Evolutionary conservation across 1,140 invertebrate species (phyloP).

Genomic region (Cydia splendana): DNA sequence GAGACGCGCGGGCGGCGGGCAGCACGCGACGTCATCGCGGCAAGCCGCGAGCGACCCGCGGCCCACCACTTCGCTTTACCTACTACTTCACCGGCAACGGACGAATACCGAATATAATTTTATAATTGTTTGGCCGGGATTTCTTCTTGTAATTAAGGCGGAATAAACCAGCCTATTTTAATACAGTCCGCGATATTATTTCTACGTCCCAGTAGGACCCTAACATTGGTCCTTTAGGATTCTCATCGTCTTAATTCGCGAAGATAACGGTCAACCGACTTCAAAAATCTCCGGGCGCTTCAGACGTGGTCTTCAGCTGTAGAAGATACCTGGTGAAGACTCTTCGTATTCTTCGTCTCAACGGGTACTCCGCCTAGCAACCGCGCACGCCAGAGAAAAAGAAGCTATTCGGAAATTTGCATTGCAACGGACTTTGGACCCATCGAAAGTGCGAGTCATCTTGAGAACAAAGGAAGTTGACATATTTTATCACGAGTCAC

Average conservation of each 20-base stretch:
- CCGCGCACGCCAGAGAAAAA: slow-evolving; percentile 1
- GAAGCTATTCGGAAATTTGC: slow-evolving; percentile 1
- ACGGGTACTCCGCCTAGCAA: not conserved
- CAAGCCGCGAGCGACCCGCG: not conserved
- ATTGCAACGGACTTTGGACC: slow-evolving; percentile 3
- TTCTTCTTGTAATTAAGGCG: not conserved
- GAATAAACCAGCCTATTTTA: slow-evolving; percentile 2
- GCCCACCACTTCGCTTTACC: not conserved
- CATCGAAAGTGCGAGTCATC: slow-evolving; percentile 1
- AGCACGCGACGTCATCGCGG: not conserved
- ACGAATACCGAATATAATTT: not conserved
- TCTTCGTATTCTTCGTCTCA: not conserved
- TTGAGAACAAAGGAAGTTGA: not conserved
- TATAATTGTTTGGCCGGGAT: not conserved
- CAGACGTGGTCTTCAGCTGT: not conserved
- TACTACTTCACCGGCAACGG: not conserved
- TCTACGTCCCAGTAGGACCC: slow-evolving; percentile 2
- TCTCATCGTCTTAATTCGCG: slow-evolving; percentile 10
- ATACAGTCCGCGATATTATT: not conserved
- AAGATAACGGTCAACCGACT: not conserved
- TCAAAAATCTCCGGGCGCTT: not conserved
- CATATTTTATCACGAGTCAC: not conserved
- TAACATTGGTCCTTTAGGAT: slow-evolving; percentile 9
- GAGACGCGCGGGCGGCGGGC: not conserved
- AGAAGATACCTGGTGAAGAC: not conserved